Percentiles rank a stretch among this genome's conserved stretches.
Conservation (phyloP, 2,888 invertebrate genomes). For the Spodoptera picta region DNA sequence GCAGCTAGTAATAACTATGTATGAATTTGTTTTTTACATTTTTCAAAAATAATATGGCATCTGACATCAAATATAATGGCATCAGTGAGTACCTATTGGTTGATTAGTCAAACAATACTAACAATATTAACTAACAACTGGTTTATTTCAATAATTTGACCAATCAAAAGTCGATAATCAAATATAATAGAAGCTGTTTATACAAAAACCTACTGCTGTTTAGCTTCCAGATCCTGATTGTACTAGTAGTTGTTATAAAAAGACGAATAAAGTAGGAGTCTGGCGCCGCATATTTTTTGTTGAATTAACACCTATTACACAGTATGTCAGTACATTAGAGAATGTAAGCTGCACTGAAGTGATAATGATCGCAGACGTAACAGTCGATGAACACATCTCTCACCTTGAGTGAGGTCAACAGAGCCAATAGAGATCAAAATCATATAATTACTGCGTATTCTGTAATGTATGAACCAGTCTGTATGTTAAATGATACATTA, state of each 20-base stretch:
- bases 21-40: too few relatives aligned
- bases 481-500: slow-evolving; percentile 10
- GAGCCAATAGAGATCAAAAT: slow-evolving; percentile 63
- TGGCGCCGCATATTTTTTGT: slow-evolving; percentile 64
- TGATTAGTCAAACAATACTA: too few relatives aligned
- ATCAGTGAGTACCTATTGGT: too few relatives aligned
- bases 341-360: slow-evolving; percentile 68
- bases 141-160: too few relatives aligned
- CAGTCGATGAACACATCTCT: slow-evolving; percentile 72
- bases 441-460: slow-evolving; percentile 47
- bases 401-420: slow-evolving; percentile 78
- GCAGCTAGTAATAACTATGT: too few relatives aligned
- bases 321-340: slow-evolving; percentile 45
- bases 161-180: too few relatives aligned
- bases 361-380: slow-evolving; percentile 71
- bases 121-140: too few relatives aligned
- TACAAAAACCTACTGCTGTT: not conserved
- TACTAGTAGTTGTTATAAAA: slow-evolving; percentile 49
- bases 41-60: too few relatives aligned
- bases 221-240: slow-evolving; percentile 49
- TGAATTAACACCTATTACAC: slow-evolving; percentile 61
- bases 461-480: slow-evolving; percentile 11
- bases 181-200: too few relatives aligned
- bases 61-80: too few relatives aligned
- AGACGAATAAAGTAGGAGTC: slow-evolving; percentile 44